phyloP scores from a whole-genome alignment of 2,797 vertebrate species.

The Sus cebifrons region DNA sequence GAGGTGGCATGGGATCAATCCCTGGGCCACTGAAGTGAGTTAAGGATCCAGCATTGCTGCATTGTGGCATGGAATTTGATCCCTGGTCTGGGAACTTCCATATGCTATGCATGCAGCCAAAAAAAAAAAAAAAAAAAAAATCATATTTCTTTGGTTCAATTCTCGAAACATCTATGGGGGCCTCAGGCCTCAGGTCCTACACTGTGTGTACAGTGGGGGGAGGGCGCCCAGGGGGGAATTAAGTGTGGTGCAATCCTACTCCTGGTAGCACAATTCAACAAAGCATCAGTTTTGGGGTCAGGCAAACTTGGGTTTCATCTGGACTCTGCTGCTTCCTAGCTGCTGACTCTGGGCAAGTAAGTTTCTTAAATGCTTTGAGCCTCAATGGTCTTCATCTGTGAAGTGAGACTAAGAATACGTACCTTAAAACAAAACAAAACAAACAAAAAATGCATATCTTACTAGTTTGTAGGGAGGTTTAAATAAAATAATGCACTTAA shows the following conservation, averaged over 20 bases:
- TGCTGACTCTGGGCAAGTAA: not conserved
- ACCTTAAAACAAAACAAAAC: too few relatives aligned
- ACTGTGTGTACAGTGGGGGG: not conserved
- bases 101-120: too few relatives aligned
- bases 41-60: too few relatives aligned
- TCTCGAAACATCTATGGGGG: not conserved
- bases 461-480: not conserved
- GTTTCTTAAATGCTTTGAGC: not conserved
- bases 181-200: not conserved
- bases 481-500: not conserved
- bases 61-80: too few relatives aligned
- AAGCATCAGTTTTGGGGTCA: not conserved
- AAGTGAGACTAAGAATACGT: not conserved
- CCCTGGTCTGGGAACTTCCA: too few relatives aligned
- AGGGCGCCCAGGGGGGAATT: not conserved
- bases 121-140: too few relatives aligned
- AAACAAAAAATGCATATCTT: not conserved
- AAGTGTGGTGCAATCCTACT: too few relatives aligned
- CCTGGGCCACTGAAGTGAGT: too few relatives aligned
- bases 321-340: too few relatives aligned
- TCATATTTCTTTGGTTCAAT: not conserved
- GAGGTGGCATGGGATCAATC: too few relatives aligned
- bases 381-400: not conserved
- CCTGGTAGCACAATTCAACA: fast-evolving
- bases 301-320: not conserved